Percentiles rank a stretch among this genome's conserved stretches.
phyloP scores from a whole-genome alignment of 2,113 vertebrate genomes.

The Rhea pennata region DNA sequence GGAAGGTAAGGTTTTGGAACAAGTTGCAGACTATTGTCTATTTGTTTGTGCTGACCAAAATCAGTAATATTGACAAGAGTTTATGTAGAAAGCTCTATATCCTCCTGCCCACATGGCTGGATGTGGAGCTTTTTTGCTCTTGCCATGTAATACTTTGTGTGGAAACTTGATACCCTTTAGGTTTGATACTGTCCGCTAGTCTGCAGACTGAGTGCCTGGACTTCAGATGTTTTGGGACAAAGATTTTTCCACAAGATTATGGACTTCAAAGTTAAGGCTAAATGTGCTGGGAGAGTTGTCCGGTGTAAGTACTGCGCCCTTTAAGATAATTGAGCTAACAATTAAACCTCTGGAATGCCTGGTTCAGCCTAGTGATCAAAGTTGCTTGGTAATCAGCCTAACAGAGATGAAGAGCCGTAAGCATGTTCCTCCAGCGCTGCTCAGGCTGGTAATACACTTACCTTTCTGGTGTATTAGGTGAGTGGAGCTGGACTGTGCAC shows the following conservation, averaged over 20 bases:
- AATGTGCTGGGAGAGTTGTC: neutral
- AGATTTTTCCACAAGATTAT: neutral
- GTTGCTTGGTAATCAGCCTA: neutral
- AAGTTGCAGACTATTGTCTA: neutral
- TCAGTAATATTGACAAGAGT: neutral
- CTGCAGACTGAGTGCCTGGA: accelerated
- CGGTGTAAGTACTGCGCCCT: neutral
- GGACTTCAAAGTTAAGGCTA: neutral
- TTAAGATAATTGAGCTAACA: neutral
- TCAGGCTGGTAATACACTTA: neutral
- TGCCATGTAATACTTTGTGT: neutral
- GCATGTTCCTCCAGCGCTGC: neutral
- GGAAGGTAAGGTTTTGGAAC: neutral
- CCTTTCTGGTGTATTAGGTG: neutral
- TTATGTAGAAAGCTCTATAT: neutral
- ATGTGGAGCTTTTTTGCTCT: neutral
- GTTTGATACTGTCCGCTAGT: neutral
- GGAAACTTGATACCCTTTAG: neutral
- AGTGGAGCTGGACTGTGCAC: neutral
- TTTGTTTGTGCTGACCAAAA: neutral
- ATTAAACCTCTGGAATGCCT: neutral
- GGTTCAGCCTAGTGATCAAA: neutral
- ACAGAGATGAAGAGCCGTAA: neutral
- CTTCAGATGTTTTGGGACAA: neutral
- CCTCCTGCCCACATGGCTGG: neutral